A percentile compares a stretch with the other conserved stretches of the same genome.
These are phyloP conservation scores for Bos taurus DNA, from an alignment of 2,113 vertebrate species.

Conservation along the genomic window DNA sequence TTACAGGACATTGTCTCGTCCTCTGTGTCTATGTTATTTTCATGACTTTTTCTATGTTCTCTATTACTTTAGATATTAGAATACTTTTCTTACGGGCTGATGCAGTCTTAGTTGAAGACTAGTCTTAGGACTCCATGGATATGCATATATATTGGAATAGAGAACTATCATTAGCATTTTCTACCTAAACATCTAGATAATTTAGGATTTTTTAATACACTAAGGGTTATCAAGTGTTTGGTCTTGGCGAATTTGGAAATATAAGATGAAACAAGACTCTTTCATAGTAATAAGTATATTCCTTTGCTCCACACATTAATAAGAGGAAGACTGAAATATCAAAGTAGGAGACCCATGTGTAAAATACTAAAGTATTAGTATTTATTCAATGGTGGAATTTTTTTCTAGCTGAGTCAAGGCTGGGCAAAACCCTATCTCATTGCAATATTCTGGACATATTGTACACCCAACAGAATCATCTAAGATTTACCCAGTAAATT, in stretches of 20 bases:
- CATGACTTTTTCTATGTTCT: not conserved
- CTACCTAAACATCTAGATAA: not conserved
- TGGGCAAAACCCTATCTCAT: not conserved
- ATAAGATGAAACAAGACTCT: not conserved
- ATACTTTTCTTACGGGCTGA: not conserved
- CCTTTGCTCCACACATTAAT: not conserved
- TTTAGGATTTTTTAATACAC: not conserved
- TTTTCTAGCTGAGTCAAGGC: not conserved
- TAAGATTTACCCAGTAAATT: not conserved
- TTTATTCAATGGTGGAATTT: not conserved
- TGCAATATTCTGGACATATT: not conserved
- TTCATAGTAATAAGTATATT: not conserved
- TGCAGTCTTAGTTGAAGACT: not conserved
- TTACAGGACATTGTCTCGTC: not conserved
- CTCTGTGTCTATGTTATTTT: not conserved
- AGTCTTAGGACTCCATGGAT: not conserved
- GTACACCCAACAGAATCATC: not conserved
- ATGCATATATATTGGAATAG: not conserved
- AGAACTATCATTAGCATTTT: not conserved
- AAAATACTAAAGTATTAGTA: not conserved
- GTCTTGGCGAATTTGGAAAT: not conserved
- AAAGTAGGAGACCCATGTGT: not conserved
- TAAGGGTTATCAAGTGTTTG: not conserved
- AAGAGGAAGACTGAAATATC: not conserved
- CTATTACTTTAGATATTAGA: not conserved